Evolutionary conservation across 2,888 invertebrate genomes (phyloP).

Genomic region (Azorinus chamasolen): DNA sequence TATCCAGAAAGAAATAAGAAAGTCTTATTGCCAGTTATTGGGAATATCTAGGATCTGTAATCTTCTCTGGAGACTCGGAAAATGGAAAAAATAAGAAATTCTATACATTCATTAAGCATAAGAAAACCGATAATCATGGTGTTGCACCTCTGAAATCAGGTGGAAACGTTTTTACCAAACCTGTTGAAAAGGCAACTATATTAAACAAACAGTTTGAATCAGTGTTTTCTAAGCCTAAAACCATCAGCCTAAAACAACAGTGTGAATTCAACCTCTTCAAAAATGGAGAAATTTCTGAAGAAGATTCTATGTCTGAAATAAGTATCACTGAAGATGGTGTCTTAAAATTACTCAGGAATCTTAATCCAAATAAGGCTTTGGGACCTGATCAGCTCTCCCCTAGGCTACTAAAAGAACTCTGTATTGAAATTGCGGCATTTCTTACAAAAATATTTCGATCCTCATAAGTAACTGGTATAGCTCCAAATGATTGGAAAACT

Average conservation of each 20-base stretch:
- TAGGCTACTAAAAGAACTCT: too few species aligned
- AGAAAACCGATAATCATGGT: not conserved
- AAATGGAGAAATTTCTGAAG: not conserved
- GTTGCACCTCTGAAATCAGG: not conserved
- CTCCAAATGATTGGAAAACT: too few species aligned
- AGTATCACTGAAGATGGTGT: not conserved
- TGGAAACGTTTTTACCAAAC: not conserved
- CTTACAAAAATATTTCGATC: too few species aligned
- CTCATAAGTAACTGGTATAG: too few species aligned
- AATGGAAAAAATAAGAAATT: too few species aligned
- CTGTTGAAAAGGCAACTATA: not conserved
- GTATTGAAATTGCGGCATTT: too few species aligned
- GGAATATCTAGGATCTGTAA: not conserved
- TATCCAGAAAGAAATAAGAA: not conserved
- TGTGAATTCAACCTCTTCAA: not conserved
- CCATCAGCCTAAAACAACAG: not conserved
- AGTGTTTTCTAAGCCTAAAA: constrained; percentile 1
- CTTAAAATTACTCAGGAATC: not conserved
- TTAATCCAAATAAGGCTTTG: too few species aligned
- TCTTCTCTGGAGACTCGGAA: not conserved
- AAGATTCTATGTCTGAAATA: not conserved
- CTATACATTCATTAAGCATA: not conserved
- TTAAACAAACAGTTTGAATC: constrained; percentile 12
- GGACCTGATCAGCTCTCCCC: too few species aligned
- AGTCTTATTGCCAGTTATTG: not conserved